Evolutionary conservation across 2,888 invertebrate species (phyloP).

Genomic region (Kryphioiulus occultus): DNA sequence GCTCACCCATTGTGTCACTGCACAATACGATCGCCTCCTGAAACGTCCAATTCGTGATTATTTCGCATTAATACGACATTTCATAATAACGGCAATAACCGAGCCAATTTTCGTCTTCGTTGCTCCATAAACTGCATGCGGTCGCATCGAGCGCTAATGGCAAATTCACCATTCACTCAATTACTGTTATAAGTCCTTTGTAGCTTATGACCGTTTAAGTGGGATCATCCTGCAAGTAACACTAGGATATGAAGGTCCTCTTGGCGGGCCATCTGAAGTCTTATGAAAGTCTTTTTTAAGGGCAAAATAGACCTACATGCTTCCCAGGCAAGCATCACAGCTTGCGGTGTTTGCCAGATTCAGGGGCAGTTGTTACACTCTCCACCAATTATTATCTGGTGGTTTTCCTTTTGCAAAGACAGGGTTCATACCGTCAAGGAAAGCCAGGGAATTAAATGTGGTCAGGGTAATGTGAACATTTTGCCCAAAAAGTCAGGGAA

Average conservation of each 20-base stretch:
- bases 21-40: neutral
- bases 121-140: neutral
- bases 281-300: too few relatives aligned
- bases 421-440: too few relatives aligned
- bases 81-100: neutral
- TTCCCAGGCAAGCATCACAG: too few relatives aligned
- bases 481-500: too few relatives aligned
- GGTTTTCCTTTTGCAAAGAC: too few relatives aligned
- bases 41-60: neutral
- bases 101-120: conserved; percentile 31
- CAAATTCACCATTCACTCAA: conserved; percentile 14
- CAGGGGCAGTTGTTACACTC: too few relatives aligned
- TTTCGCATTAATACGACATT: conserved; percentile 1
- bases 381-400: too few relatives aligned
- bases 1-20: neutral
- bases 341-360: too few relatives aligned
- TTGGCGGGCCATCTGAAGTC: neutral
- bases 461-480: too few relatives aligned
- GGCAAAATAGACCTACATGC: too few relatives aligned
- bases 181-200: conserved; percentile 3
- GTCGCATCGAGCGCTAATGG: conserved; percentile 3
- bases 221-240: neutral
- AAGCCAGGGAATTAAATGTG: too few relatives aligned
- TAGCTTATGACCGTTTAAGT: neutral
- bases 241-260: neutral